Base-by-base conservation (phyloP, 2,888 invertebrate species). In the Autographa gamma region DNA sequence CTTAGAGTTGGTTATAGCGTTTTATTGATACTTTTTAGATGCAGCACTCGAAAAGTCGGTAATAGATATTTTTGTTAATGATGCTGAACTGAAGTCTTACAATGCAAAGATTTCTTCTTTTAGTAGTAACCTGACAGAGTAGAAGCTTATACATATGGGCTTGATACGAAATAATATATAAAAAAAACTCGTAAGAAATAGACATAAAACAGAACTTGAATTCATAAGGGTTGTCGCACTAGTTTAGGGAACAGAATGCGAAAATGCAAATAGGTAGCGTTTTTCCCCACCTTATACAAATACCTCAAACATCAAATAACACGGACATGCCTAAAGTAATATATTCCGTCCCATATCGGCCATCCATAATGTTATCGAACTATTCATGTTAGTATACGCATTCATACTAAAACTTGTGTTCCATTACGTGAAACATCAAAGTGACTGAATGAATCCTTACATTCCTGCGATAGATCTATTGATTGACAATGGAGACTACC, bases 381-480 rank as follows among this genome's bases (percentile, higher is more conserved):
- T 77, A 74, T 75, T 71, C 74, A 71, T 56, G 65, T 59, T n/a
- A 38, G 25, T 58, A 19, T 61, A 31, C 41, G 56, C 60, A 60
- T 70, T 69, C 41, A 58, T 63, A 73, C 69, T 67, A 38, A 69
- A 71, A 63, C 54, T 79, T 68, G 61, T 56, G 60, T 71, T 68
- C 71, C 60, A 76, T 70, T 48, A 73, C 71, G 66, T 64, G 60
- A 61, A 62, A 74, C 83, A 88, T 87, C 81, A 87, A 84, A 83
- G 79, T 72, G 71, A 70, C 82, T 87, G 86, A 88, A 88, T 87
- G 81, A 79, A 83, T 83, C 83, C 85, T 84, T 83, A 84, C 80
- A 81, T 81, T 78, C 73, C 77, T 80, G 80, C 75, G 77, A 74
- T 65, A 69, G 66, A 80, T 79, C 74, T 79, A 81, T 84, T 81